Conservation (phyloP, 2,888 invertebrate species). For the Nomada lathburiana region DNA sequence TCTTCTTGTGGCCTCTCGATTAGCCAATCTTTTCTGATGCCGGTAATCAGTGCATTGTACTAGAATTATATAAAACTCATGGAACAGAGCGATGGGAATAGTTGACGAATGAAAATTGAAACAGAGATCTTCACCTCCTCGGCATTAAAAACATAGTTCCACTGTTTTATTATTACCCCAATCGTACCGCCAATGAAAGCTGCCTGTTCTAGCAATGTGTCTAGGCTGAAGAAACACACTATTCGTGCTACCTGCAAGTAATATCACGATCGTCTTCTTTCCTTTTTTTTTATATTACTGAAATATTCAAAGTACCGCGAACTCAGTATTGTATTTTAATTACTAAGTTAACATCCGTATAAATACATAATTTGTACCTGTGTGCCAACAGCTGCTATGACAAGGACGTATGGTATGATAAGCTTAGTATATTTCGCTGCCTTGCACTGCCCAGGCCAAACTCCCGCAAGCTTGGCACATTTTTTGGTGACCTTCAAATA, state of each 20-base stretch:
- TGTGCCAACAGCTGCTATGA: not conserved
- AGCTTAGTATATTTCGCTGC: not conserved
- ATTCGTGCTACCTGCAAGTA: not conserved
- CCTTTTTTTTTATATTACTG: not conserved
- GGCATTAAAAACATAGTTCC: not conserved
- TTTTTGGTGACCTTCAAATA: not conserved
- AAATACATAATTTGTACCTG: conserved; percentile 1
- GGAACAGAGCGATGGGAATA: not conserved
- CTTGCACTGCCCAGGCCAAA: conserved; percentile 24
- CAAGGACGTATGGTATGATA: not conserved
- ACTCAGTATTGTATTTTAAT: not conserved
- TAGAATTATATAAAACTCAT: not conserved
- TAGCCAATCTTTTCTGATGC: not conserved
- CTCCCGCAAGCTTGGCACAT: not conserved
- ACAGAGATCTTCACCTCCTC: not conserved
- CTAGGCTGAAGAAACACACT: not conserved
- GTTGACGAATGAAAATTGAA: not conserved
- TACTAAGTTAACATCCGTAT: not conserved
- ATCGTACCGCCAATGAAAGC: fast-evolving
- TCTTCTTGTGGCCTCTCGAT: not conserved
- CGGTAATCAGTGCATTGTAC: not conserved
- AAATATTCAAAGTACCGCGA: not conserved
- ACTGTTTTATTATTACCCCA: not conserved
- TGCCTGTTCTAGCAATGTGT: not conserved
- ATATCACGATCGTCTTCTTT: not conserved